Conservation (phyloP, 2,888 invertebrate species). For the Cataglyphis rosenhaueri region DNA sequence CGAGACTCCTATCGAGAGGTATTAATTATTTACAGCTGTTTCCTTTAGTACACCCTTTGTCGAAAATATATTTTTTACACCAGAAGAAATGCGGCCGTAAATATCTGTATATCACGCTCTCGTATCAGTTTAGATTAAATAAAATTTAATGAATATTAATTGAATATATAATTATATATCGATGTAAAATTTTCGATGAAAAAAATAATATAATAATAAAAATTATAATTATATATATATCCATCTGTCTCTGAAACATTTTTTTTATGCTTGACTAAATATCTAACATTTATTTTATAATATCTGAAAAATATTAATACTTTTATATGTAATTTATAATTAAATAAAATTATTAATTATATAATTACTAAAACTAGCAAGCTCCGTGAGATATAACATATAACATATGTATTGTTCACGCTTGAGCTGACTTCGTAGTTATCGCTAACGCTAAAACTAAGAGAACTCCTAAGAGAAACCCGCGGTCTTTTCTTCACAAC, state of each 20-base stretch:
- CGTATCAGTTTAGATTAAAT: not conserved
- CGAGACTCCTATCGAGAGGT: conserved; percentile 21
- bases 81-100: not conserved
- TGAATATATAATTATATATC: not conserved
- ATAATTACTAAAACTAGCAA: not conserved
- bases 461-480: conserved; percentile 71
- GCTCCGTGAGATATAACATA: conserved; percentile 11
- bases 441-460: conserved; percentile 41
- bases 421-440: conserved; percentile 50
- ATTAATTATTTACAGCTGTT: conserved; percentile 48
- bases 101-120: not conserved
- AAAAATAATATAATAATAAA: not conserved
- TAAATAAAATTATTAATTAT: not conserved
- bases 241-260: too few relatives aligned
- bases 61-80: not conserved
- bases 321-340: not conserved
- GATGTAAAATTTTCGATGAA: not conserved
- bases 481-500: conserved; percentile 76
- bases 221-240: not conserved
- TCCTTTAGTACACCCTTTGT: not conserved
- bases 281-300: not conserved
- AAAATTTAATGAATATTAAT: not conserved
- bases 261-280: not conserved
- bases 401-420: conserved; percentile 53
- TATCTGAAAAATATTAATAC: not conserved